phyloP scores from a whole-genome alignment of 2,113 vertebrate genomes.

The Hiodon alosoides region DNA sequence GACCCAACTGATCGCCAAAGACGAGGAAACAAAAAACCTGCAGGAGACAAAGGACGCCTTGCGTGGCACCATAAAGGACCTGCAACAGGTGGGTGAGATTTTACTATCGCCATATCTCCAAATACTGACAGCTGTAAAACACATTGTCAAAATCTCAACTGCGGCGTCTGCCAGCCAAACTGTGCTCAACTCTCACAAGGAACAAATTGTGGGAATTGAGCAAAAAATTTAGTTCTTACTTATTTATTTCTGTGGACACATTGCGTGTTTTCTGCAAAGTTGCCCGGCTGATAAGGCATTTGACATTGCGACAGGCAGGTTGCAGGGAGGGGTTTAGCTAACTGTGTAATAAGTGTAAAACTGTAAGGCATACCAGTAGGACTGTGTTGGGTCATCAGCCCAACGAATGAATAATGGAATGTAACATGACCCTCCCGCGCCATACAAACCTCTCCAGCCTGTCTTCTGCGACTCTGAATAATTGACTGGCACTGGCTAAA shows the following conservation, averaged over 20 bases:
- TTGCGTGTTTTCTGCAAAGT: no score
- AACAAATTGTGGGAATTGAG: no score
- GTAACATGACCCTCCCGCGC: no score
- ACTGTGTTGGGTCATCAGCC: background rate
- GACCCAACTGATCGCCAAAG: slow-evolving; percentile 22
- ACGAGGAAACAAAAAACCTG: slow-evolving; percentile 25
- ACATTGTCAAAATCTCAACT: background rate
- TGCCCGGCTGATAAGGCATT: no score
- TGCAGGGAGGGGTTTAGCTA: no score
- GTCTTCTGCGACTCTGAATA: background rate
- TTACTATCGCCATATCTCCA: background rate
- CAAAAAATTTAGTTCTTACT: no score
- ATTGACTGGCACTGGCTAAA: background rate
- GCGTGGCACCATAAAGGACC: slow-evolving; percentile 17
- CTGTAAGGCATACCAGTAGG: background rate
- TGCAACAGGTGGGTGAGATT: slow-evolving; percentile 38
- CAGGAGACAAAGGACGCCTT: slow-evolving; percentile 16
- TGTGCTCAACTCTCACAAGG: background rate
- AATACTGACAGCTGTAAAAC: background rate
- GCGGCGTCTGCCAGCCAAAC: background rate
- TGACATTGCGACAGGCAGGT: no score
- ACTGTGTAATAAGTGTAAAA: no score
- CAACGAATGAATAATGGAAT: no score
- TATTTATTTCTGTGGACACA: no score
- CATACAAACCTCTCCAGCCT: no score